Evolutionary conservation across 53 echinoderm and acorn worm species (phyloP).

Genomic region (Temnopleurus reevesii): DNA sequence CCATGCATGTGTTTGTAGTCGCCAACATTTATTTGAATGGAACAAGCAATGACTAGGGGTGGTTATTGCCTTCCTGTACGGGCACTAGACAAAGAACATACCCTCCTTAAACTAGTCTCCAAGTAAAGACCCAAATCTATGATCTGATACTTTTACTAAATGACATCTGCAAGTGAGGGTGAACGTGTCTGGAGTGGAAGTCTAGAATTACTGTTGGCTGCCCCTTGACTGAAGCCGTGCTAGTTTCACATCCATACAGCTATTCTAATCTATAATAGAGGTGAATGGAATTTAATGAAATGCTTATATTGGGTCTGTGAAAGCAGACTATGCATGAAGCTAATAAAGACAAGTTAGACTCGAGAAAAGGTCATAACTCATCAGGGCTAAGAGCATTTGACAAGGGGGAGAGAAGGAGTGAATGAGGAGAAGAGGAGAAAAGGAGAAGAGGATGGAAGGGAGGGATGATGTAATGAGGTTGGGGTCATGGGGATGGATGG

Average conservation of each 20-base stretch:
- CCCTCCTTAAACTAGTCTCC: no score
- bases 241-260: no score
- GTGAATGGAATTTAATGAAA: no score
- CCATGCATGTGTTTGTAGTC: not conserved
- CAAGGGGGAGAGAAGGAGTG: not conserved
- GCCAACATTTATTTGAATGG: not conserved
- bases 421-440: not conserved
- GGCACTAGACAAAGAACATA: not conserved
- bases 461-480: not conserved
- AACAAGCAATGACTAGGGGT: not conserved
- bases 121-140: no score
- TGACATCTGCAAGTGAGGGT: no score
- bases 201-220: no score
- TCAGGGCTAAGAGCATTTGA: constrained; percentile 20
- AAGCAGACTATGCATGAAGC: no score
- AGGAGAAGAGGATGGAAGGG: not conserved
- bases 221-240: no score
- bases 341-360: constrained; percentile 11
- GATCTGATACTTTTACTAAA: no score
- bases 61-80: not conserved
- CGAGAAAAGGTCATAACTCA: constrained; percentile 44
- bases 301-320: no score
- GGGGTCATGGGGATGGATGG: not conserved
- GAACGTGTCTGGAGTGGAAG: no score
- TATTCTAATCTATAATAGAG: no score